Evolutionary conservation across 2,888 invertebrate species (phyloP).

Genomic region (Rhyacophila evoluta): DNA sequence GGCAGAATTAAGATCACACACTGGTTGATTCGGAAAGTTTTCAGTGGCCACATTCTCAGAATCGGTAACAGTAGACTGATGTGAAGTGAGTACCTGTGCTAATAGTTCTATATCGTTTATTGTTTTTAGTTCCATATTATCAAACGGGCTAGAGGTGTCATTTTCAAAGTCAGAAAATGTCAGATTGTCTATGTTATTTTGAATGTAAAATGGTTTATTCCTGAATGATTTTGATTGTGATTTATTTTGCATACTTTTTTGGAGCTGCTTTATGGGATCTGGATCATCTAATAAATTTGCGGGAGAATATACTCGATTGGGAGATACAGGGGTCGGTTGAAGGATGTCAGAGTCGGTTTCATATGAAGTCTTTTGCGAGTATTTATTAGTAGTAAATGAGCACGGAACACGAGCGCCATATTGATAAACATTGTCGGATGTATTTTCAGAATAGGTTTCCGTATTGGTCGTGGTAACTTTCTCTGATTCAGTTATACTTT

Average conservation of each 20-base stretch:
- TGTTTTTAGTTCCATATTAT: constrained; percentile 91
- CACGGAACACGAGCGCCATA: constrained; percentile 21
- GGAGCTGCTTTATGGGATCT: constrained; percentile 63
- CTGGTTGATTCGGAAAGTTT: background rate
- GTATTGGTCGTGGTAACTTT: background rate
- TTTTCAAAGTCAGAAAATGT: constrained; percentile 87
- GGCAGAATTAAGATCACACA: constrained; percentile 14
- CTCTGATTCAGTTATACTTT: constrained; percentile 55
- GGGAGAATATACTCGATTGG: constrained; percentile 61
- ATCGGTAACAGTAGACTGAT: constrained; percentile 31
- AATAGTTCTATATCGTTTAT: constrained; percentile 93
- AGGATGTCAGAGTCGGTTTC: constrained; percentile 59
- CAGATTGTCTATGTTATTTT: constrained; percentile 63
- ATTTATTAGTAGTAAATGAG: constrained; percentile 7
- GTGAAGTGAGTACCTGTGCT: constrained; percentile 76
- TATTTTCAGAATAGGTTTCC: background rate
- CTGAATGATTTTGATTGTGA: constrained; percentile 33
- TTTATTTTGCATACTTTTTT: constrained; percentile 52
- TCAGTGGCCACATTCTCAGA: background rate
- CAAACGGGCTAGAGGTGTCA: constrained; percentile 93
- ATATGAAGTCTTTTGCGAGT: constrained; percentile 25
- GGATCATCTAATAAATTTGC: constrained; percentile 64
- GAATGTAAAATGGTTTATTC: constrained; percentile 39
- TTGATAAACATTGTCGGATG: constrained; percentile 25
- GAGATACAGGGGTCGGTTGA: constrained; percentile 65